Percentiles rank a stretch among this genome's conserved stretches.
Conservation (phyloP, 2,888 invertebrate species). For the Macaria notata region DNA sequence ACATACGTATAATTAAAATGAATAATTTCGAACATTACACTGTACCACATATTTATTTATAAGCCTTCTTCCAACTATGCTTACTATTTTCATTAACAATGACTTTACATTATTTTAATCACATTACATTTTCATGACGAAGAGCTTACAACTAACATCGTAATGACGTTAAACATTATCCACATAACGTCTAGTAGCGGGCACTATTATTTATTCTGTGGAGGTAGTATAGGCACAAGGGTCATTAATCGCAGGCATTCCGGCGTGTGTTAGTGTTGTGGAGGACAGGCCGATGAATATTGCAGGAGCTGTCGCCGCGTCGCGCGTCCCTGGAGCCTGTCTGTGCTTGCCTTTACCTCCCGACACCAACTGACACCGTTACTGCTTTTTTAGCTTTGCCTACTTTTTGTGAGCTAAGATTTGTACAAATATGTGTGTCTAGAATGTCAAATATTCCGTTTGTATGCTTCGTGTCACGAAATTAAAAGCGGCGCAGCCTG, state of each 20-base stretch:
- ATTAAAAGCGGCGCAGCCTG: not conserved
- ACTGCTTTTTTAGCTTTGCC: not conserved
- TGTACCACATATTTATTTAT: too few species aligned
- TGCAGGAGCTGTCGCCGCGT: constrained; percentile 61
- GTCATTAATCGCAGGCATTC: constrained; percentile 32
- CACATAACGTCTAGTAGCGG: too few species aligned
- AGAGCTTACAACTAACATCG: too few species aligned
- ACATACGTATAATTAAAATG: too few species aligned
- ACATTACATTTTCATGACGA: too few species aligned
- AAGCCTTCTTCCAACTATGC: too few species aligned
- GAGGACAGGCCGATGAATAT: constrained; percentile 60
- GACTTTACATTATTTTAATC: too few species aligned
- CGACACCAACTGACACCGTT: not conserved
- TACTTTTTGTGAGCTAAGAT: not conserved
- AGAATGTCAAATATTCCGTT: too few species aligned
- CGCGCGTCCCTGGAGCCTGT: constrained; percentile 43
- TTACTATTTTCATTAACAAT: too few species aligned
- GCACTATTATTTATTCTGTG: too few species aligned
- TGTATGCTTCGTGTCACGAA: not conserved
- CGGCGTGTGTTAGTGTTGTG: constrained; percentile 35
- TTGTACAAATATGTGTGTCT: not conserved
- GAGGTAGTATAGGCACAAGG: not conserved
- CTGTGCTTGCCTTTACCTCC: constrained; percentile 7
- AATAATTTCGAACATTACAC: too few species aligned
- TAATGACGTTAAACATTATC: too few species aligned